These are phyloP conservation scores for Dioctria linearis DNA, from an alignment of 2,888 invertebrate species.

Conservation along the genomic window DNA sequence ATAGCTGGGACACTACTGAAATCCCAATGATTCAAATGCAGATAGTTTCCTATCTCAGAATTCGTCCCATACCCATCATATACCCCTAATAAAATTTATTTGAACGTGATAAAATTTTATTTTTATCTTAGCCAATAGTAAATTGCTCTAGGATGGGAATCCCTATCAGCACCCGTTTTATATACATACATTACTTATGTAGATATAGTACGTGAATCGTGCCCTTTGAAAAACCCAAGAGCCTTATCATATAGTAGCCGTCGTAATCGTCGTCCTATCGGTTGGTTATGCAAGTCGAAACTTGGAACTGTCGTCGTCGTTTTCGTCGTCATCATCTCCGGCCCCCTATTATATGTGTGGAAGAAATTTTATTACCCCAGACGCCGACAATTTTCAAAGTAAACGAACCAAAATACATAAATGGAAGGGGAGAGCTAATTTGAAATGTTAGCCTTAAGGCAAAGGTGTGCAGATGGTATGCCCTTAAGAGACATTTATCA, in stretches of 20 bases:
- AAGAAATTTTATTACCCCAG: conserved; percentile 42
- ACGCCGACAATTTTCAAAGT: conserved; percentile 17
- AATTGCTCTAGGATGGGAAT: conserved; percentile 3
- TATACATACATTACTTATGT: too few relatives aligned
- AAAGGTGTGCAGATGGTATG: background rate
- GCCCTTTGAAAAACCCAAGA: too few relatives aligned
- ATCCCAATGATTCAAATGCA: background rate
- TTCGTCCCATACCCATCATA: background rate
- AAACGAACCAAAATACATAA: conserved; percentile 38
- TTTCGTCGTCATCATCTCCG: too few relatives aligned
- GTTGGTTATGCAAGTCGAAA: too few relatives aligned
- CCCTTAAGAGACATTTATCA: conserved; percentile 20
- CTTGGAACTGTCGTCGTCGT: too few relatives aligned
- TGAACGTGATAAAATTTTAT: conserved; percentile 39
- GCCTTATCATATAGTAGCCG: too few relatives aligned
- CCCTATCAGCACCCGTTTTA: conserved; percentile 10
- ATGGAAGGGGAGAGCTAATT: conserved; percentile 27
- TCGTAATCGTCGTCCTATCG: too few relatives aligned
- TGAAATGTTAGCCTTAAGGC: conserved; percentile 2
- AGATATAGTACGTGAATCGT: too few relatives aligned
- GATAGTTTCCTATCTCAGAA: background rate
- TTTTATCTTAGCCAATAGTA: conserved; percentile 1
- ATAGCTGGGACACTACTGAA: background rate
- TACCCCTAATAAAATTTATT: conserved; percentile 18
- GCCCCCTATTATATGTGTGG: background rate